Evolutionary conservation across 2,113 vertebrate genomes (phyloP), one percentile per base, ranked within the genome.

Genomic region (Mola mola): DNA sequence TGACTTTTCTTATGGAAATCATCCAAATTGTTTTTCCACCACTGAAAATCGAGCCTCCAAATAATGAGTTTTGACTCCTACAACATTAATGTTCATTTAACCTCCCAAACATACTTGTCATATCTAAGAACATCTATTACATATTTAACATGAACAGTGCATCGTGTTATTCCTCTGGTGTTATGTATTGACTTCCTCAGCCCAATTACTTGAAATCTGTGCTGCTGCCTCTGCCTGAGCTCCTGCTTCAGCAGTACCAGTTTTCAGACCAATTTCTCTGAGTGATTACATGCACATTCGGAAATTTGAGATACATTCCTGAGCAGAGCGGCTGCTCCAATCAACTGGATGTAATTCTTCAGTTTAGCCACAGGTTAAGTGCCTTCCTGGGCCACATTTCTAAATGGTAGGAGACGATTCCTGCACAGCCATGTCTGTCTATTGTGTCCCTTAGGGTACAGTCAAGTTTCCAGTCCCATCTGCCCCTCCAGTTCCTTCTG

Each of bases 281-380:
- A 15, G 62, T 47, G 73, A 70, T 75, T 75, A 63, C 48, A 69
- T 64, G 62, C 60, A 52, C 58, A 50, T 46, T 41, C 25, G 48
- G 51, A 76, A 61, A 78, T 59, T 71, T 6, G 1, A 64, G 44
- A 42, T 29, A 46, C 72, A 44, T 60, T 64, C 72, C 76, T 10
- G 19, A 57, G 53, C 56, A 21, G 67, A 70, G 65, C 17, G 46
- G 48, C 52, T 38, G 44, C 49, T 84, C 66, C 60, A 61, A 79
- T 84, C 69, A 72, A 65, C 66, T 66, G 50, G 36, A 57, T 70
- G 61, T 75, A 72, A 81, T 73, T 70, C 48, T 15, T 76, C 52
- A 60, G 70, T 51, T 75, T 53, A 70, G 66, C 53, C 69, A 63
- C 79, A 58, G 78, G 61, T 80, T 69, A 72, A 84, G 52, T 80